A percentile compares a stretch with the other conserved stretches of the same genome.
Evolutionary conservation across 2,113 vertebrate genomes (phyloP).

Genomic region (Phrynocephalus versicolor): DNA sequence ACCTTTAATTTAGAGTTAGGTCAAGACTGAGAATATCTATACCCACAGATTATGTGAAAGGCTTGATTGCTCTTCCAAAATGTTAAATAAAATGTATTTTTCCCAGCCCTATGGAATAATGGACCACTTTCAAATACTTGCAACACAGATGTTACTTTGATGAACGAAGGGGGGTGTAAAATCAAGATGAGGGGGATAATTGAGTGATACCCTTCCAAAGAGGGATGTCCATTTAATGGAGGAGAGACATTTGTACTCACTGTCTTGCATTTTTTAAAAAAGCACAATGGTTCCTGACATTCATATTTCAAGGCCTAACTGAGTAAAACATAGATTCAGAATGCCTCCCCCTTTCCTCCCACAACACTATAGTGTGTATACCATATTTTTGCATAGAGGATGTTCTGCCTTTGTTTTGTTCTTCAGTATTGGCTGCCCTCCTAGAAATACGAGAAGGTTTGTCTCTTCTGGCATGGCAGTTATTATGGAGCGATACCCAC

Average conservation of each 20-base stretch:
- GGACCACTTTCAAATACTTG: constrained; percentile 23
- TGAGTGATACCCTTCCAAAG: constrained; percentile 22
- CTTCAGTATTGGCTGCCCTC: constrained; percentile 18
- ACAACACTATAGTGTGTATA: constrained; percentile 33
- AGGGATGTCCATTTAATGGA: constrained; percentile 24
- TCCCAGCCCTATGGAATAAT: neutral
- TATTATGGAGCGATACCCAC: neutral
- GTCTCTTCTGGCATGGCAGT: constrained; percentile 9
- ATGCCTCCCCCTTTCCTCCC: constrained; percentile 45
- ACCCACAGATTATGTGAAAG: neutral
- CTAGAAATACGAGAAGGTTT: constrained; percentile 36
- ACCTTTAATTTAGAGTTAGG: too few relatives aligned
- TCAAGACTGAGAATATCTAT: neutral
- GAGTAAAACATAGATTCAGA: constrained; percentile 59
- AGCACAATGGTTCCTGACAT: constrained; percentile 48
- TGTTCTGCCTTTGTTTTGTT: constrained; percentile 21
- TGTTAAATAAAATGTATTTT: constrained; percentile 3
- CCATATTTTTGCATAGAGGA: neutral
- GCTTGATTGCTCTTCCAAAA: neutral
- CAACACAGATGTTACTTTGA: constrained; percentile 10
- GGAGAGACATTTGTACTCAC: constrained; percentile 38
- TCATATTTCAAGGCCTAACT: constrained; percentile 48
- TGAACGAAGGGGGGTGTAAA: constrained; percentile 23
- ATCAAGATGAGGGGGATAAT: neutral
- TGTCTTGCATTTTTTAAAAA: constrained; percentile 44